Evolutionary conservation across 1,140 invertebrate genomes (phyloP), one percentile per base, ranked within the genome.

Genomic region (Pseudomyrmex pallidus): DNA sequence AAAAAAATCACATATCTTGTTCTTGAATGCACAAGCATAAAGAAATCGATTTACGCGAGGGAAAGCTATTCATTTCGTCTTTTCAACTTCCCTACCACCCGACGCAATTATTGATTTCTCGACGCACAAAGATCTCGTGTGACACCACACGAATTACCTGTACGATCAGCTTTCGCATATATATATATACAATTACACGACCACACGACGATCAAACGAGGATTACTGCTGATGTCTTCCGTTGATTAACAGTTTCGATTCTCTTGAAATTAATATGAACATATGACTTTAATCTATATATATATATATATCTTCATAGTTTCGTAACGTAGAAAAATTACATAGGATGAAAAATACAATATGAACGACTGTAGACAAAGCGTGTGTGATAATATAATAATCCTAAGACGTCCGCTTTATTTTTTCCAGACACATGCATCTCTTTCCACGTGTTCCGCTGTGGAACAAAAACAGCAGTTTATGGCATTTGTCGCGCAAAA

Each of bases 371-470:
- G 66, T 66, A 48, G 17, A 76, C n/a, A 64, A 76, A 48, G 74
- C 48, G 74, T 76, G 74, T 76, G 74, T 35, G 35, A 35, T 35
- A 35, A 35, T 35, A 76, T 76, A 76, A 76, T 76, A 76, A 54
- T 76, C 48, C 22, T 74, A 74, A 64, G 73, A 64, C 13, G 13
- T 20, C 44, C 17, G 72, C 20, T 74, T 22, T 35, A 7, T 35
- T 35, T 35, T 25, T 35, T 35, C 35, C 35, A 35, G 5, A 35
- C 35, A 35, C 35, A 35, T 35, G 5, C 35, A 35, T 5, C 35
- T 5, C 35, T 35, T 35, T 35, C 35, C 35, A 35, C 7, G 4
- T 35, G 35, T 35, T 7, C 7, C 35, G 35, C 5, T 35, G 35
- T 35, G 52, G 1, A 67, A 35, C 12, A 3, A 35, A 63, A 35